Conservation (phyloP, 2,888 invertebrate species). For the Onthophagus sagittarius region DNA sequence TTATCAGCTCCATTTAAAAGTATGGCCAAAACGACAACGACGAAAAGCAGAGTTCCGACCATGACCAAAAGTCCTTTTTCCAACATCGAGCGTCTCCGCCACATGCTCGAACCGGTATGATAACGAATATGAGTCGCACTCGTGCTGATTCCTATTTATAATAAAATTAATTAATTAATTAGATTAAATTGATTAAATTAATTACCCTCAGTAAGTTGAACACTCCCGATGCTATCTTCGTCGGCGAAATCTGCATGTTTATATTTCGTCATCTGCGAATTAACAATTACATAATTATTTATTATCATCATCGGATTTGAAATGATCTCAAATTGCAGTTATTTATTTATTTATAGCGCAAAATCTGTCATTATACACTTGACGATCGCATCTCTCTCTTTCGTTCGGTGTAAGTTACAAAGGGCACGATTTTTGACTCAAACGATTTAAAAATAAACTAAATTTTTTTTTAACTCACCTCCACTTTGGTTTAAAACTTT, state of each 20-base stretch:
- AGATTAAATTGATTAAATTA: not conserved
- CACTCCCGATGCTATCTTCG: constrained; percentile 81
- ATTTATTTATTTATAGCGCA: too few relatives aligned
- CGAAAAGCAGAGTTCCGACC: constrained; percentile 54
- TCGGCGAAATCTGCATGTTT: constrained; percentile 84
- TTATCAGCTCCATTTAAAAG: constrained; percentile 54
- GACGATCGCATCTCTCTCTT: too few relatives aligned
- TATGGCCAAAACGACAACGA: constrained; percentile 60
- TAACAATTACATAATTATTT: not conserved
- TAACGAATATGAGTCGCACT: constrained; percentile 81
- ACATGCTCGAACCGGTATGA: constrained; percentile 72
- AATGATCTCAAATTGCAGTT: too few relatives aligned
- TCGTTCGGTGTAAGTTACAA: too few relatives aligned
- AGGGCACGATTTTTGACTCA: too few relatives aligned
- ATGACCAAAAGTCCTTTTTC: constrained; percentile 66
- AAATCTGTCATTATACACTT: too few relatives aligned
- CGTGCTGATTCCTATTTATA: constrained; percentile 57
- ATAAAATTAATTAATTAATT: constrained; percentile 4
- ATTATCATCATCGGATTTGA: not conserved
- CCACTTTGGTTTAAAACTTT: too few relatives aligned
- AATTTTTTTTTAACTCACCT: too few relatives aligned
- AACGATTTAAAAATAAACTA: too few relatives aligned
- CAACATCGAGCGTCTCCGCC: constrained; percentile 67
- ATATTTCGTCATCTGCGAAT: constrained; percentile 76
- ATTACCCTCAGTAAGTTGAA: constrained; percentile 70